These are phyloP conservation scores for Phyto melanocephala DNA, from an alignment of 2,888 invertebrate species.

Conservation along the genomic window DNA sequence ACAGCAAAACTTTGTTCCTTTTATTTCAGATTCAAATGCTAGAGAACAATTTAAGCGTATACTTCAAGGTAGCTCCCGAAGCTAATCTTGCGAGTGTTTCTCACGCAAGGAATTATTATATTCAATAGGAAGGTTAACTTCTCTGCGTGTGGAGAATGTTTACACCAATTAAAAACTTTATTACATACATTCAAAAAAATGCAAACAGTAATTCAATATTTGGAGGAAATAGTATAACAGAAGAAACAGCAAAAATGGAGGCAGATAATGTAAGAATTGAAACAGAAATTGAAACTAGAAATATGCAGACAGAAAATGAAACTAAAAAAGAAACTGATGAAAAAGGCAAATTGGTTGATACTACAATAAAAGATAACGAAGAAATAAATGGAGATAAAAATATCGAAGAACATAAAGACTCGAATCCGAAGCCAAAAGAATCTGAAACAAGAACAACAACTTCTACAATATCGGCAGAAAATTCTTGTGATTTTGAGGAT, in stretches of 20 bases:
- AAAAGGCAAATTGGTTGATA: background rate
- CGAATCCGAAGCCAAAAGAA: background rate
- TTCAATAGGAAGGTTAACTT: background rate
- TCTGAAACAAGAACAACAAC: background rate
- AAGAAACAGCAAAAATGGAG: constrained; percentile 53
- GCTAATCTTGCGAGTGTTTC: constrained; percentile 21
- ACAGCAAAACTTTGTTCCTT: too few relatives aligned
- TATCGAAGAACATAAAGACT: background rate
- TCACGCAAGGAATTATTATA: background rate
- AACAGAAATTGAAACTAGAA: background rate
- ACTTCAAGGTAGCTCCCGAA: constrained; percentile 7
- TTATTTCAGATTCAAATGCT: constrained; percentile 19
- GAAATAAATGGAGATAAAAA: background rate
- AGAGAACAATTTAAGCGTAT: background rate
- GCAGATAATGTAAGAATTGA: constrained; percentile 32
- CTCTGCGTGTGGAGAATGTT: constrained; percentile 71
- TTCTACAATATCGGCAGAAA: constrained; percentile 10
- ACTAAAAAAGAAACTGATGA: constrained; percentile 6
- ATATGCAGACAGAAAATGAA: constrained; percentile 28
- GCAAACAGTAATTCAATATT: constrained; percentile 75
- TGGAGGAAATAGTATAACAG: constrained; percentile 69
- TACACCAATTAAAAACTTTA: constrained; percentile 77
- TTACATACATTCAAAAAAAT: constrained; percentile 78
- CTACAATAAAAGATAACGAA: background rate
- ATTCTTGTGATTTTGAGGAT: constrained; percentile 20